These are phyloP conservation scores for Rhodeus uyekii DNA, from an alignment of 2,797 vertebrate species.

Conservation along the genomic window DNA sequence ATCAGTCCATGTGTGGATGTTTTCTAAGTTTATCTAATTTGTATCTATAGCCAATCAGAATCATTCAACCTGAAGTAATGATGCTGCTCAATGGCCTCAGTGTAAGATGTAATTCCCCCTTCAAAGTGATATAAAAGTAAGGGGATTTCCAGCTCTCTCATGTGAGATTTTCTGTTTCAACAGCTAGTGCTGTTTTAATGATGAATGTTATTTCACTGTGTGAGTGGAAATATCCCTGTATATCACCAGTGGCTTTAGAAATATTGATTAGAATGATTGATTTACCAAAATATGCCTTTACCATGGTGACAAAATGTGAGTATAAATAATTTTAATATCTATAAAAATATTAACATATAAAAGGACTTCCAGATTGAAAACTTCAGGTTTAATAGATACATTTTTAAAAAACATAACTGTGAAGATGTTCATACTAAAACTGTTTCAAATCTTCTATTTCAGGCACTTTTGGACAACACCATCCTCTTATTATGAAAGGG, in stretches of 20 bases:
- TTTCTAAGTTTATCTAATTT: no score
- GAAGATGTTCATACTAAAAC: neutral
- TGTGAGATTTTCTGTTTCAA: neutral
- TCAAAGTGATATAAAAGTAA: no score
- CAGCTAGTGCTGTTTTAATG: neutral
- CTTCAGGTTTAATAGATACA: neutral
- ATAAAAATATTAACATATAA: neutral
- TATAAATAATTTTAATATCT: neutral
- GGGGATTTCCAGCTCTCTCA: neutral
- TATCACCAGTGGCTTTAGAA: neutral
- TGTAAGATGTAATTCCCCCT: no score
- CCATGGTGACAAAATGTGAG: neutral
- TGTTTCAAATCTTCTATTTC: neutral
- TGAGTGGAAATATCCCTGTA: neutral
- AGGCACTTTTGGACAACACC: neutral
- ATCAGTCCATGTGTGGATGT: no score
- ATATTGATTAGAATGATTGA: no score
- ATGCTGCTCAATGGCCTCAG: no score
- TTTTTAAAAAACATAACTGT: neutral
- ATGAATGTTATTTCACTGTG: neutral
- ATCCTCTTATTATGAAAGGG: neutral
- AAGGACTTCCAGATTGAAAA: neutral
- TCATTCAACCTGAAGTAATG: no score
- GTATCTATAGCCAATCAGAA: no score
- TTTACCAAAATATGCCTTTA: neutral